A percentile compares a stretch with the other conserved stretches of the same genome.
Conservation (phyloP, 2,113 vertebrate species). For the Lipophrys pholis region DNA sequence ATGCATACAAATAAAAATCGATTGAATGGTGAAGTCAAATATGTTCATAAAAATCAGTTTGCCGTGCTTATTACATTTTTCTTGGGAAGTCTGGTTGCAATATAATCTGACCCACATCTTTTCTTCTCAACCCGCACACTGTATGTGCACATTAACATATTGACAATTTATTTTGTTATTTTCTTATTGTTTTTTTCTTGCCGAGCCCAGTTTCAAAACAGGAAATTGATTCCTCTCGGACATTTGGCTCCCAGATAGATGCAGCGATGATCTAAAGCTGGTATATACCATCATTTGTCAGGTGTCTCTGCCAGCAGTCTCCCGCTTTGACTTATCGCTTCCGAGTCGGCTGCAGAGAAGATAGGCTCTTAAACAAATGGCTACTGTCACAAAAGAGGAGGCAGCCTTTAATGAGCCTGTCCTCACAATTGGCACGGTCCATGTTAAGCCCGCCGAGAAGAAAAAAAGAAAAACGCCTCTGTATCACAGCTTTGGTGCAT, state of each 20-base stretch:
- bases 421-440: constrained; percentile 45
- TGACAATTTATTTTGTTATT: constrained; percentile 1
- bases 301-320: constrained; percentile 37
- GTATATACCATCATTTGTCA: constrained; percentile 61
- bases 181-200: neutral
- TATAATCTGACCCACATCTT: too few species aligned
- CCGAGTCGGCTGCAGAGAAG: constrained; percentile 50
- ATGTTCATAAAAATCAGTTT: too few species aligned
- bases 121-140: neutral
- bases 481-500: constrained; percentile 15
- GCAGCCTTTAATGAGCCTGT: constrained; percentile 68
- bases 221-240: constrained; percentile 76
- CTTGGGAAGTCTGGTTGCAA: too few species aligned
- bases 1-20: too few species aligned
- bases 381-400: constrained; percentile 54
- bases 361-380: constrained; percentile 63
- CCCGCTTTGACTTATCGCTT: constrained; percentile 47
- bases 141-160: constrained; percentile 32
- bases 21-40: too few species aligned
- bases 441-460: constrained; percentile 27
- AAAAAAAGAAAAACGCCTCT: constrained; percentile 4
- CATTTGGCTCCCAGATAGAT: constrained; percentile 46
- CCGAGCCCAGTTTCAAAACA: constrained; percentile 43
- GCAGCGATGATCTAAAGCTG: constrained; percentile 44
- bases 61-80: too few species aligned